Evolutionary conservation across 2,113 vertebrate genomes (phyloP).

Genomic region (Hystrix brachyura): DNA sequence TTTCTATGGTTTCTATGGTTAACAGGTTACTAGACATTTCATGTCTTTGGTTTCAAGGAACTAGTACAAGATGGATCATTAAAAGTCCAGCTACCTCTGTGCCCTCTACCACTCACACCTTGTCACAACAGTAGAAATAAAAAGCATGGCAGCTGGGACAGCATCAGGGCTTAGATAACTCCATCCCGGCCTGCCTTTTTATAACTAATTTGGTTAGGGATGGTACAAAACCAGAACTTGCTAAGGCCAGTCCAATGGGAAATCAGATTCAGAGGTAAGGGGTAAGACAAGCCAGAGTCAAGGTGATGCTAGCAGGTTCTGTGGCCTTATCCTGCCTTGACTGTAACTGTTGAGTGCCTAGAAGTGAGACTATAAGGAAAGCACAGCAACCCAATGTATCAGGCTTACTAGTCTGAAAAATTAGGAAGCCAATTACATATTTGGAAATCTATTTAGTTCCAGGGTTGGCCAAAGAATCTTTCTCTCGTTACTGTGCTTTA

Average conservation of each 20-base stretch:
- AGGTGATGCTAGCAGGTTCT: constrained; percentile 58
- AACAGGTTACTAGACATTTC: not conserved
- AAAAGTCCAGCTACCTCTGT: not conserved
- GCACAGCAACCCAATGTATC: constrained; percentile 44
- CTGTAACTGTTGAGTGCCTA: constrained; percentile 76
- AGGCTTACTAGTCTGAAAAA: constrained; percentile 73
- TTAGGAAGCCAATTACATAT: constrained; percentile 64
- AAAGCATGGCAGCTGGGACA: not conserved
- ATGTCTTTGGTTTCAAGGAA: not conserved
- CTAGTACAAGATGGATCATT: not conserved
- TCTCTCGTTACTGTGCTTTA: not conserved
- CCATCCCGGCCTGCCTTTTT: not conserved
- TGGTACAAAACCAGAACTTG: constrained; percentile 34
- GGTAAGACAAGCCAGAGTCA: constrained; percentile 53
- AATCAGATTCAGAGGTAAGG: not conserved
- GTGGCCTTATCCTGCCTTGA: constrained; percentile 63
- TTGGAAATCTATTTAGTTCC: constrained; percentile 33
- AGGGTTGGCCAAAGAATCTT: not conserved
- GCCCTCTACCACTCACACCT: not conserved
- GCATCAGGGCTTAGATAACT: not conserved
- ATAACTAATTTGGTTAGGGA: not conserved
- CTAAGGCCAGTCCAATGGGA: accelerated
- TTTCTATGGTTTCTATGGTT: not conserved
- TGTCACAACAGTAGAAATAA: not conserved
- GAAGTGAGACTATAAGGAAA: constrained; percentile 67